phyloP scores from a whole-genome alignment of 2,888 invertebrate genomes.

The Isoperla grammatica region DNA sequence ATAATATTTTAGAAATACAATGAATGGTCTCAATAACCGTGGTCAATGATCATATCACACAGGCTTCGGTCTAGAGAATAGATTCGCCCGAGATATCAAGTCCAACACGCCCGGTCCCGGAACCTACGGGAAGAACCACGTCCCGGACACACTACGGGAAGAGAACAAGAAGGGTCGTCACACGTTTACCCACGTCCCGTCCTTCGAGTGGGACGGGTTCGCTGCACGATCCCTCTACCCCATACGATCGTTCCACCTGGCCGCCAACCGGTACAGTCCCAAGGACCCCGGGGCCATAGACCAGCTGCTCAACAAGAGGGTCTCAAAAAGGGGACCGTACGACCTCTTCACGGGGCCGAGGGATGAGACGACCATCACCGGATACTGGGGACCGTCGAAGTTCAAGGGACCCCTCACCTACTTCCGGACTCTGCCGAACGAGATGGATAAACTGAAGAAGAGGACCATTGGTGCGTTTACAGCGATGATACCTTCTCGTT shows the following conservation, averaged over 20 bases:
- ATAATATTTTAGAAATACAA: too few relatives aligned
- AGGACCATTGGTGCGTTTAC: too few relatives aligned
- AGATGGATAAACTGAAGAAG: conserved; percentile 1
- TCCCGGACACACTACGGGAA: neutral
- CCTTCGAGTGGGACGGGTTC: conserved; percentile 16
- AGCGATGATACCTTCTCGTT: too few relatives aligned
- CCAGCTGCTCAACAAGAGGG: conserved; percentile 1
- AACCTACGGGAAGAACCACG: conserved; percentile 2
- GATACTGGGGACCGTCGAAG: neutral
- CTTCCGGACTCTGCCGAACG: neutral
- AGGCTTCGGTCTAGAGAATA: too few relatives aligned
- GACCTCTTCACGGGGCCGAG: conserved; percentile 17
- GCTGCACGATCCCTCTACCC: neutral
- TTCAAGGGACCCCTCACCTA: neutral
- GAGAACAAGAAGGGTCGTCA: neutral
- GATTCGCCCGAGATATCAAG: too few relatives aligned
- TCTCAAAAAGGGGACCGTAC: conserved; percentile 13
- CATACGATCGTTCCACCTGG: neutral
- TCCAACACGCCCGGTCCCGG: neutral
- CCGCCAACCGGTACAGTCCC: neutral
- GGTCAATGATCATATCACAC: too few relatives aligned
- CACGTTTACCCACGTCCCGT: neutral
- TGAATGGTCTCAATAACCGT: too few relatives aligned
- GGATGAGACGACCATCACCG: conserved; percentile 9
- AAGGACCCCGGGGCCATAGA: neutral